Conservation (phyloP, 2,113 vertebrate genomes). For the Coturnix japonica region DNA sequence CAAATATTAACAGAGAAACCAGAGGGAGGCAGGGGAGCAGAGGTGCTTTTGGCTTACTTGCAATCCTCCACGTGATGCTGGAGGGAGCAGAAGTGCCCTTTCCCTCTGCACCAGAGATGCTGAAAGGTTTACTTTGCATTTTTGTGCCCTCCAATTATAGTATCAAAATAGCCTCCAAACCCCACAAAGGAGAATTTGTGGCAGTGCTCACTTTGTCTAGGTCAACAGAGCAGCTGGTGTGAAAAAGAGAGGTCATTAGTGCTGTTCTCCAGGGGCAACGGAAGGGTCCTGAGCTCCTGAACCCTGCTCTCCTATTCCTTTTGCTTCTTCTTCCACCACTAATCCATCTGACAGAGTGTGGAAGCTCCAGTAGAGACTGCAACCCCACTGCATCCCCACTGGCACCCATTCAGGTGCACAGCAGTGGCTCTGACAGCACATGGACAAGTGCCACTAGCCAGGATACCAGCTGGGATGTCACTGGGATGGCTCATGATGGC, state of each 20-base stretch:
- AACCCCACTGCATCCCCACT: fast-evolving
- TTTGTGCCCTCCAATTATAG: fast-evolving
- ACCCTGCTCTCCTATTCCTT: conserved; percentile 54
- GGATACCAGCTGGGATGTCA: not conserved
- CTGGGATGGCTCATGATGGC: not conserved
- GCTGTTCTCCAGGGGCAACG: fast-evolving
- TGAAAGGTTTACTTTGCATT: not conserved
- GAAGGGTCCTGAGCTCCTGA: conserved; percentile 78
- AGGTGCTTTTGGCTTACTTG: not conserved
- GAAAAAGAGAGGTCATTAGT: not conserved
- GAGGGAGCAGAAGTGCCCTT: not conserved
- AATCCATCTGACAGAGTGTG: conserved; percentile 3
- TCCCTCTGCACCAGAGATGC: not conserved
- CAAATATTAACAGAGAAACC: fast-evolving
- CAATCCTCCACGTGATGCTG: fast-evolving
- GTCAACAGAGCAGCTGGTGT: not conserved
- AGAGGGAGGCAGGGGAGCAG: not conserved
- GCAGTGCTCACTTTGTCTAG: fast-evolving
- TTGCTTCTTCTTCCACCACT: conserved; percentile 64
- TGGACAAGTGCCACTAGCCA: not conserved
- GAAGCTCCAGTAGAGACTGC: not conserved
- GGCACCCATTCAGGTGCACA: not conserved
- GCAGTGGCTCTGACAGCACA: not conserved
- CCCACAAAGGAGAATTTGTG: not conserved
- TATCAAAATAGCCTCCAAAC: not conserved